A percentile compares a stretch with the other conserved stretches of the same genome.
phyloP scores from a whole-genome alignment of 2,888 invertebrate species.

The Drosophila phalerata region DNA sequence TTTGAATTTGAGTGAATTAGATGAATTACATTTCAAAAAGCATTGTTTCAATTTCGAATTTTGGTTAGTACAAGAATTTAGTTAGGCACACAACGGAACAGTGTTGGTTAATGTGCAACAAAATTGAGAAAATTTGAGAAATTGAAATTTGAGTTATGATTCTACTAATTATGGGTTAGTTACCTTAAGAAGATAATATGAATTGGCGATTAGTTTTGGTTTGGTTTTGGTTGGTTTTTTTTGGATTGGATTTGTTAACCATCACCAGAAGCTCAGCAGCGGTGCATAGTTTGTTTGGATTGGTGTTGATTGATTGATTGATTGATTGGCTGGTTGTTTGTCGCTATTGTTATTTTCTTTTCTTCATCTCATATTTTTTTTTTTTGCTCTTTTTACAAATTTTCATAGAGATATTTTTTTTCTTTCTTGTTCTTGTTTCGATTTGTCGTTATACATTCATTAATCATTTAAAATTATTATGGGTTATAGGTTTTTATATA shows the following conservation, averaged over 20 bases:
- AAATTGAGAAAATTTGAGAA: slow-evolving; percentile 11
- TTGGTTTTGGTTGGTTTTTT: background rate
- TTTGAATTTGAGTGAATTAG: background rate
- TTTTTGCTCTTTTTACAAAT: slow-evolving; percentile 21
- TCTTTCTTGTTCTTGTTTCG: slow-evolving; percentile 10
- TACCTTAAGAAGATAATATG: slow-evolving; percentile 78
- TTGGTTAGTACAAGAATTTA: slow-evolving; percentile 8
- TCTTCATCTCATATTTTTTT: slow-evolving; percentile 18
- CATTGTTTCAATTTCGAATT: background rate
- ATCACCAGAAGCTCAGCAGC: slow-evolving; percentile 49
- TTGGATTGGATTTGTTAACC: slow-evolving; percentile 30
- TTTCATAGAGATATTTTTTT: slow-evolving; percentile 13
- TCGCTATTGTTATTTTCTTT: slow-evolving; percentile 4
- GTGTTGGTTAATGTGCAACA: slow-evolving; percentile 37
- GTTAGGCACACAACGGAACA: slow-evolving; percentile 21
- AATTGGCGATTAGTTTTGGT: slow-evolving; percentile 77
- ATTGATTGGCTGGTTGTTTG: slow-evolving; percentile 35
- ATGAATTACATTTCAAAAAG: background rate
- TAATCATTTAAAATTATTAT: slow-evolving; percentile 17
- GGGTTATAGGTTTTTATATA: slow-evolving; percentile 33
- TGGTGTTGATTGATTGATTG: slow-evolving; percentile 34
- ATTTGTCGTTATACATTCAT: slow-evolving; percentile 8
- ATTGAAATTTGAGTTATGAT: slow-evolving; percentile 30
- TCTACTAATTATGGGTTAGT: slow-evolving; percentile 71
- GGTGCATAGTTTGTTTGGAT: slow-evolving; percentile 42